phyloP scores from a whole-genome alignment of 92 coral and sea anemone genomes.

The Parazoanthus swiftii region DNA sequence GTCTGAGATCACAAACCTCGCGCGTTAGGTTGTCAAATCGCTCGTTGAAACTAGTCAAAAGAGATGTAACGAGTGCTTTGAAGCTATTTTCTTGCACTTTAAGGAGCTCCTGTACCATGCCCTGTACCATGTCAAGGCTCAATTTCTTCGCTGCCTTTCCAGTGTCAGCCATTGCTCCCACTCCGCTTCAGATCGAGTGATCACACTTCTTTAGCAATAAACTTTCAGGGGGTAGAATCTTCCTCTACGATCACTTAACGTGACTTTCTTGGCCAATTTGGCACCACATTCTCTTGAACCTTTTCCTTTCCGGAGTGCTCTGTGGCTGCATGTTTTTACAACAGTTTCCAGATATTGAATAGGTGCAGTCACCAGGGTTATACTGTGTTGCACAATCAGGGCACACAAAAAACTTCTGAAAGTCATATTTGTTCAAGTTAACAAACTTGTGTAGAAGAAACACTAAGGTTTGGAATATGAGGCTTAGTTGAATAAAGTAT shows the following conservation, averaged over 20 bases:
- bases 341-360: not conserved
- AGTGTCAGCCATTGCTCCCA: too few species aligned
- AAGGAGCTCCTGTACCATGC: too few species aligned
- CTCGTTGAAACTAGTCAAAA: too few species aligned
- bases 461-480: slow-evolving; percentile 58
- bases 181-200: slow-evolving; percentile 4
- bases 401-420: slow-evolving; percentile 63
- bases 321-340: slow-evolving; percentile 3
- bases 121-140: too few species aligned
- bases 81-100: too few species aligned
- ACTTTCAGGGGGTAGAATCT: slow-evolving; percentile 26
- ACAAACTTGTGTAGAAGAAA: slow-evolving; percentile 54
- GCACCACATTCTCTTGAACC: slow-evolving; percentile 25
- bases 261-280: slow-evolving; percentile 29
- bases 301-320: slow-evolving; percentile 24
- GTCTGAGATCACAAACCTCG: too few species aligned
- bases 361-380: slow-evolving; percentile 50
- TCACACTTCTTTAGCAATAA: slow-evolving; percentile 35
- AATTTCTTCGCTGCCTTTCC: too few species aligned
- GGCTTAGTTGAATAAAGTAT: slow-evolving; percentile 47
- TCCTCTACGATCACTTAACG: slow-evolving; percentile 9
- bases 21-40: too few species aligned
- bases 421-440: slow-evolving; percentile 52
- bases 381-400: slow-evolving; percentile 52
- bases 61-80: too few species aligned